phyloP scores from a whole-genome alignment of 2,113 vertebrate genomes.

The Tamias sibiricus region DNA sequence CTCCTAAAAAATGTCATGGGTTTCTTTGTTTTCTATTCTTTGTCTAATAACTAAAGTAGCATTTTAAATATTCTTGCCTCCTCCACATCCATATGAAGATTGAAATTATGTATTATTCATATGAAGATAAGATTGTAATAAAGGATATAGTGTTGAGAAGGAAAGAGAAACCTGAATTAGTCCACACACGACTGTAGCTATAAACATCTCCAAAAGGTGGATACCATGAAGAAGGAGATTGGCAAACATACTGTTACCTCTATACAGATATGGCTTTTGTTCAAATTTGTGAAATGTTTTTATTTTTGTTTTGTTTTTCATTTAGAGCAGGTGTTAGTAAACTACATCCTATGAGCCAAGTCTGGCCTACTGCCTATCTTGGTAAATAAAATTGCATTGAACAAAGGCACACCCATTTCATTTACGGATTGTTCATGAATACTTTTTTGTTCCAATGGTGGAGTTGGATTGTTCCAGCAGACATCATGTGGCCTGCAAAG shows the following conservation, averaged over 20 bases:
- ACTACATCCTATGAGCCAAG: neutral
- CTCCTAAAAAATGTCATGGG: neutral
- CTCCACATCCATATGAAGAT: fast-evolving
- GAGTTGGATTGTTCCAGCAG: neutral
- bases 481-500: neutral
- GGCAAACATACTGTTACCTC: neutral
- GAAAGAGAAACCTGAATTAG: neutral
- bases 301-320: neutral
- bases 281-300: neutral
- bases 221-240: neutral
- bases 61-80: neutral
- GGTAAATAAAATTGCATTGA: slow-evolving; percentile 40
- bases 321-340: slow-evolving; percentile 25
- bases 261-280: neutral
- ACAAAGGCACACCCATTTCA: neutral
- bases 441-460: neutral
- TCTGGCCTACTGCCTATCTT: neutral
- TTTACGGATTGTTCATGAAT: neutral
- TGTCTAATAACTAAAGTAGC: neutral
- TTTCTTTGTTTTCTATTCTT: neutral
- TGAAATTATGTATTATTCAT: neutral
- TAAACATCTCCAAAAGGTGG: neutral
- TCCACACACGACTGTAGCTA: neutral
- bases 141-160: neutral
- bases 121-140: neutral